A percentile compares a stretch with the other conserved stretches of the same genome.
Evolutionary conservation across 1,140 invertebrate genomes (phyloP).

Genomic region (Zaprionus ornatus): DNA sequence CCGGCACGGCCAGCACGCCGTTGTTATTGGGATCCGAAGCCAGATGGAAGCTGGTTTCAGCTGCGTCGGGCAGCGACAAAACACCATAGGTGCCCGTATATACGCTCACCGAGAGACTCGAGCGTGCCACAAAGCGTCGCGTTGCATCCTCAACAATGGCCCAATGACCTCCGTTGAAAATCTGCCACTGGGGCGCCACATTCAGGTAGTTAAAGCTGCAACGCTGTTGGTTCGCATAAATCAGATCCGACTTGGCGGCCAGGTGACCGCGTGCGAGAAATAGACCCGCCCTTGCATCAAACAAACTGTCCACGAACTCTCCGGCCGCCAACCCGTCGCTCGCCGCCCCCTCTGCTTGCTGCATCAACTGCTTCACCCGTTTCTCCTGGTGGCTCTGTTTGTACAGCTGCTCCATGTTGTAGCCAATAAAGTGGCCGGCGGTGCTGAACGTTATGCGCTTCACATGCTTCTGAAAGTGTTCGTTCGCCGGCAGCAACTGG

Average conservation of each 20-base stretch:
- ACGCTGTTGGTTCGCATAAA: slow-evolving; percentile 87
- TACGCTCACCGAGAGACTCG: slow-evolving; percentile 82
- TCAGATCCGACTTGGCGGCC: slow-evolving; percentile 87
- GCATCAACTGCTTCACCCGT: slow-evolving; percentile 34
- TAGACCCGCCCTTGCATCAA: slow-evolving; percentile 35
- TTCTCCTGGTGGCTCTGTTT: slow-evolving; percentile 46
- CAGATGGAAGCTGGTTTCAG: slow-evolving; percentile 84
- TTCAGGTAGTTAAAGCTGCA: slow-evolving; percentile 88
- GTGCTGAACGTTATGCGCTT: slow-evolving; percentile 64
- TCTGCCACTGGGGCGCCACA: slow-evolving; percentile 87
- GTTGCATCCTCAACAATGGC: slow-evolving; percentile 84
- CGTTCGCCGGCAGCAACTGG: slow-evolving; percentile 56
- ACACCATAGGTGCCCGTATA: slow-evolving; percentile 86
- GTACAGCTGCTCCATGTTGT: slow-evolving; percentile 67
- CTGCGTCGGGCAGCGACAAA: slow-evolving; percentile 83
- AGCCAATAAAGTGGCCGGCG: slow-evolving; percentile 56
- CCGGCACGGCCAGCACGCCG: slow-evolving; percentile 84
- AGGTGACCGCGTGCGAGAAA: slow-evolving; percentile 86
- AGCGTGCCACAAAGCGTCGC: slow-evolving; percentile 77
- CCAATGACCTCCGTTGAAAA: slow-evolving; percentile 88
- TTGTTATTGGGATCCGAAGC: slow-evolving; percentile 74
- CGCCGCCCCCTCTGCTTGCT: background rate
- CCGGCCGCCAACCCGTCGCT: background rate
- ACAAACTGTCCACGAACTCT: slow-evolving; percentile 13
- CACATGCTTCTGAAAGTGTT: slow-evolving; percentile 62